Evolutionary conservation across 37 sponge, comb jelly and placozoan species (phyloP), one percentile per base, ranked within the genome.

Genomic region (Theonella swinhoei): DNA sequence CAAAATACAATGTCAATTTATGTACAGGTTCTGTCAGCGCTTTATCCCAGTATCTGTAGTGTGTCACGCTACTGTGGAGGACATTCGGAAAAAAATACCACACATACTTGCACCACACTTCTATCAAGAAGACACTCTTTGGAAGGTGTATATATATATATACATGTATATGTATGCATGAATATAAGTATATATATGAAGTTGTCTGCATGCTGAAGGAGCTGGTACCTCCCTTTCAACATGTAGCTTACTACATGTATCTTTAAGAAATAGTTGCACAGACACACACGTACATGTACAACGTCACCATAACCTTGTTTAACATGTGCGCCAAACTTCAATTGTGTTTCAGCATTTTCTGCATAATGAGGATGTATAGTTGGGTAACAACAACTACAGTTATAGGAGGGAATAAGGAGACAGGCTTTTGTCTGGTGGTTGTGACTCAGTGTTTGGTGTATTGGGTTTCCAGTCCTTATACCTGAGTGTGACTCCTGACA

Each of bases 61-160:
- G 67, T 94, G 91, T 66, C 81, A 77, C 62, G 95, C 95, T 17
- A 72, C 80, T 1, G 22, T 82, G 28, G 47, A 72, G n/a, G 91
- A 90, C 64, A 92, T 96, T 64, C 75, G 22, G 26, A 84, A 80
- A 70, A 3, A 40, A 70, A 93, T 86, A 1, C 32, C 63, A 4
- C 5, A 30, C 29, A 64, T 96, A 22, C 33, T 92, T 26, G 79
- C 74, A 59, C 88, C 85, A 28, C 85, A 89, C 58, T 92, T 96
- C 66, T 90, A 96, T 72, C 70, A 39, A 31, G 77, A 75, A 8
- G 35, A 61, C 7, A 17, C 54, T 47, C 7, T 47, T 17, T 14
- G 7, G 54, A 47, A 47, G 54, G 54, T 47, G 14, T 17, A 47
- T 47, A 47, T 47, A 17, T 7, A 47, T 47, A 17, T 17, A 17